These are phyloP conservation scores for Andrena chrysosceles DNA, from an alignment of 2,888 invertebrate genomes.

Conservation along the genomic window DNA sequence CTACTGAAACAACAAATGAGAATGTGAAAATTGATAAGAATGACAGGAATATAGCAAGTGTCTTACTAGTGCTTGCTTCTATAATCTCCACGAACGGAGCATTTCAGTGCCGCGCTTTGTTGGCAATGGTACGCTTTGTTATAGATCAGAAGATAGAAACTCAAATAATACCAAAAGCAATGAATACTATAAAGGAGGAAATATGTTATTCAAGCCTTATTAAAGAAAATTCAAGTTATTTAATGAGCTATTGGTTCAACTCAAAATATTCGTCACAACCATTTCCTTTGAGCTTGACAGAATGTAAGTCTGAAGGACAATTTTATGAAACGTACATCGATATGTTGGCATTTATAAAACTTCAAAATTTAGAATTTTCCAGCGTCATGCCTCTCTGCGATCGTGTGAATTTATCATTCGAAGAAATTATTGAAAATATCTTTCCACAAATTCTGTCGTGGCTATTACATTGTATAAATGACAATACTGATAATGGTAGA, in stretches of 20 bases:
- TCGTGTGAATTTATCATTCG: slow-evolving; percentile 71
- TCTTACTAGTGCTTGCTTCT: slow-evolving; percentile 86
- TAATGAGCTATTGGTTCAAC: slow-evolving; percentile 86
- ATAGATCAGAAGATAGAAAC: slow-evolving; percentile 86
- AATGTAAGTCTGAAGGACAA: slow-evolving; percentile 80
- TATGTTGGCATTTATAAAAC: slow-evolving; percentile 83
- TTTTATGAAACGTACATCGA: slow-evolving; percentile 84
- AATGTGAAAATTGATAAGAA: slow-evolving; percentile 85
- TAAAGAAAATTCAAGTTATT: slow-evolving; percentile 85
- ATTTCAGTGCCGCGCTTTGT: slow-evolving; percentile 86
- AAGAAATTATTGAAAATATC: slow-evolving; percentile 77
- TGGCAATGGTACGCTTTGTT: slow-evolving; percentile 86
- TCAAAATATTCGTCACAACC: slow-evolving; percentile 82
- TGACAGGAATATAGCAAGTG: slow-evolving; percentile 87
- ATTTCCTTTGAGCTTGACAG: slow-evolving; percentile 85
- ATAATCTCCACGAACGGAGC: slow-evolving; percentile 86
- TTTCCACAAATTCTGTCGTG: slow-evolving; percentile 76
- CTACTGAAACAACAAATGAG: slow-evolving; percentile 84
- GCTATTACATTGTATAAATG: slow-evolving; percentile 60
- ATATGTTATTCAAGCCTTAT: slow-evolving; percentile 77
- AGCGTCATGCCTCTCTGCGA: slow-evolving; percentile 77
- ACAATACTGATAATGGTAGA: slow-evolving; percentile 69
- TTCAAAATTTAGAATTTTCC: slow-evolving; percentile 80
- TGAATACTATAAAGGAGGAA: slow-evolving; percentile 83
- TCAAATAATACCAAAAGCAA: slow-evolving; percentile 84